Conservation (phyloP, 2,888 invertebrate species). For the Eilema depressum region DNA sequence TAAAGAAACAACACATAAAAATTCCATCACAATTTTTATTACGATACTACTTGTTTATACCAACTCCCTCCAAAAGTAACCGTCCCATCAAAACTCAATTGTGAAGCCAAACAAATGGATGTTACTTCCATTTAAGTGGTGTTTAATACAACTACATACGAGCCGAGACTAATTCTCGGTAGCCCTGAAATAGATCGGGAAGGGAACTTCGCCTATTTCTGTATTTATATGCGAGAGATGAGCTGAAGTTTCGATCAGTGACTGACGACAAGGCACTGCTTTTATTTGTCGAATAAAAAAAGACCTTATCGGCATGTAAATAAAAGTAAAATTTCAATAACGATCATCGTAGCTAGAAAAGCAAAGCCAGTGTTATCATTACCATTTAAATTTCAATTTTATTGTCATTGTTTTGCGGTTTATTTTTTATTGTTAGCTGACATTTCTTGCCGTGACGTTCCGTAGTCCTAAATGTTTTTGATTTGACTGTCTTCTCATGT, state of each 20-base stretch:
- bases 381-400: too few species aligned
- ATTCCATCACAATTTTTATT: neutral
- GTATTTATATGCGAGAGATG: slow-evolving; percentile 26
- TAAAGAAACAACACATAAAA: neutral
- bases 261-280: neutral
- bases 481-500: too few species aligned
- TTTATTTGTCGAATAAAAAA: neutral
- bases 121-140: slow-evolving; percentile 35
- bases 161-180: slow-evolving; percentile 27
- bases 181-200: slow-evolving; percentile 37
- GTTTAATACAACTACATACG: slow-evolving; percentile 34
- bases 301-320: too few species aligned
- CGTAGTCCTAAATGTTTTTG: too few species aligned
- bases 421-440: too few species aligned
- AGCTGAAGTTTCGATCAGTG: neutral
- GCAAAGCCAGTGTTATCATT: too few species aligned
- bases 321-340: too few species aligned
- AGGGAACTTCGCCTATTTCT: slow-evolving; percentile 37
- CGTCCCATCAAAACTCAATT: slow-evolving; percentile 16
- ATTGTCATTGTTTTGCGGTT: too few species aligned
- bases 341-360: too few species aligned
- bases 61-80: neutral
- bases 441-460: too few species aligned
- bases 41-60: neutral
- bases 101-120: slow-evolving; percentile 24